Percentiles rank a stretch among this genome's conserved stretches.
phyloP scores from a whole-genome alignment of 1,140 invertebrate species.

The Micrasema minimum region DNA sequence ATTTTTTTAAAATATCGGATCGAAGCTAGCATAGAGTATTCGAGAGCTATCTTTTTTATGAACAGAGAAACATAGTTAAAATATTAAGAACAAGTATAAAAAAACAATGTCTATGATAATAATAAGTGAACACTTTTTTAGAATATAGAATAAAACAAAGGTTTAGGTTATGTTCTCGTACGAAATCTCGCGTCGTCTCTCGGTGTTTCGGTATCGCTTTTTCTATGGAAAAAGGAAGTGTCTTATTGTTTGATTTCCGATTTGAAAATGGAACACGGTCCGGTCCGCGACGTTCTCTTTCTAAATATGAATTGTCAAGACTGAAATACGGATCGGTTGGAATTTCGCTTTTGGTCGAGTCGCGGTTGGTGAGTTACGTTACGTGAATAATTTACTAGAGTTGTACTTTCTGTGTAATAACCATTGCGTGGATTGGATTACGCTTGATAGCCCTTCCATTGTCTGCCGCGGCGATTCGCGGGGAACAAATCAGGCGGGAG shows the following conservation, averaged over 20 bases:
- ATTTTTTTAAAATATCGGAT: too few species aligned
- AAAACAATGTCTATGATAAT: too few species aligned
- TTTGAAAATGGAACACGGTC: slow-evolving; percentile 20
- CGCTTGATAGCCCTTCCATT: slow-evolving; percentile 14
- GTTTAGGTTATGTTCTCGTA: too few species aligned
- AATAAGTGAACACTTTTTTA: too few species aligned
- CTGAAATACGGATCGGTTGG: slow-evolving; percentile 27
- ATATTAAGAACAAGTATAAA: too few species aligned
- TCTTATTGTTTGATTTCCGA: neutral
- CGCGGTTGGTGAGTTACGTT: slow-evolving; percentile 38
- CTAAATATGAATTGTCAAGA: slow-evolving; percentile 44
- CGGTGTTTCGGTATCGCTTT: neutral
- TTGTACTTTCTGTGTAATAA: slow-evolving; percentile 39
- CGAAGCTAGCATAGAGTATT: too few species aligned
- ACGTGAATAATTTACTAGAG: slow-evolving; percentile 40
- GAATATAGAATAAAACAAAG: too few species aligned
- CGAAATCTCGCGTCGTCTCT: neutral
- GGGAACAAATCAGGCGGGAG: too few species aligned
- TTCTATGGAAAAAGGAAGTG: neutral
- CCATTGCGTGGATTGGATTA: slow-evolving; percentile 12
- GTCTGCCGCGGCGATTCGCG: neutral
- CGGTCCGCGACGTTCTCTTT: slow-evolving; percentile 41
- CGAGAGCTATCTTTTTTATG: too few species aligned
- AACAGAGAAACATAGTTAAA: too few species aligned
- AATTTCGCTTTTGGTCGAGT: slow-evolving; percentile 43